Evolutionary conservation across 1,140 invertebrate species (phyloP).

Genomic region (Mesaphorura yosii): DNA sequence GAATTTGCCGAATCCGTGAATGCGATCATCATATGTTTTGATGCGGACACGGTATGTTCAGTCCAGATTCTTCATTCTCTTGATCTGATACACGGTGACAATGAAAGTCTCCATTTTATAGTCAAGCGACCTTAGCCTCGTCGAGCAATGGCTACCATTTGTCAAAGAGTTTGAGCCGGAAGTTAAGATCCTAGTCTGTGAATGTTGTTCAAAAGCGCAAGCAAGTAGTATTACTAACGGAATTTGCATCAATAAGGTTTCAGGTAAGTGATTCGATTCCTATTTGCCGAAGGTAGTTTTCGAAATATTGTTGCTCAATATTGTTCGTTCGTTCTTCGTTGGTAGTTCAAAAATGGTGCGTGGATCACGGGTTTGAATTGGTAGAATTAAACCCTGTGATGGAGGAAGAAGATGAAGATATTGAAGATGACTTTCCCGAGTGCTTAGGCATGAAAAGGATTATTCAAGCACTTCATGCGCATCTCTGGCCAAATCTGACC

Average conservation of each 20-base stretch:
- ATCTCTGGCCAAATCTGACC: slow-evolving; percentile 61
- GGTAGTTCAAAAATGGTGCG: slow-evolving; percentile 52
- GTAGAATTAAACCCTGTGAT: slow-evolving; percentile 52
- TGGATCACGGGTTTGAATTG: slow-evolving; percentile 55
- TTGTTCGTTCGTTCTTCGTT: background rate
- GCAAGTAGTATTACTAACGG: background rate
- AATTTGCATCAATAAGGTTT: background rate
- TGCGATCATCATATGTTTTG: slow-evolving; percentile 48
- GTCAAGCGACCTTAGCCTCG: slow-evolving; percentile 39
- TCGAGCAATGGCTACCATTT: slow-evolving; percentile 41
- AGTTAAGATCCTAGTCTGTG: slow-evolving; percentile 44
- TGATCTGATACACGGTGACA: slow-evolving; percentile 19
- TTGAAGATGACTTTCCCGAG: slow-evolving; percentile 50
- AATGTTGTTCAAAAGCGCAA: slow-evolving; percentile 34
- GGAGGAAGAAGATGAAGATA: slow-evolving; percentile 40
- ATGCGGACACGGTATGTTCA: slow-evolving; percentile 41
- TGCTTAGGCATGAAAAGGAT: slow-evolving; percentile 57
- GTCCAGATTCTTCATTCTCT: slow-evolving; percentile 4
- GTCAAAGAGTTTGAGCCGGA: slow-evolving; percentile 42
- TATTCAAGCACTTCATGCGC: slow-evolving; percentile 60
- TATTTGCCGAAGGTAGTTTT: background rate
- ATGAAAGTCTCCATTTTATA: slow-evolving; percentile 29
- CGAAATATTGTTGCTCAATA: background rate
- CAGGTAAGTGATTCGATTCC: slow-evolving; percentile 6
- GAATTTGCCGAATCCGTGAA: slow-evolving; percentile 43